Conservation (phyloP, 1,140 invertebrate species). For the Drosophila orena region DNA sequence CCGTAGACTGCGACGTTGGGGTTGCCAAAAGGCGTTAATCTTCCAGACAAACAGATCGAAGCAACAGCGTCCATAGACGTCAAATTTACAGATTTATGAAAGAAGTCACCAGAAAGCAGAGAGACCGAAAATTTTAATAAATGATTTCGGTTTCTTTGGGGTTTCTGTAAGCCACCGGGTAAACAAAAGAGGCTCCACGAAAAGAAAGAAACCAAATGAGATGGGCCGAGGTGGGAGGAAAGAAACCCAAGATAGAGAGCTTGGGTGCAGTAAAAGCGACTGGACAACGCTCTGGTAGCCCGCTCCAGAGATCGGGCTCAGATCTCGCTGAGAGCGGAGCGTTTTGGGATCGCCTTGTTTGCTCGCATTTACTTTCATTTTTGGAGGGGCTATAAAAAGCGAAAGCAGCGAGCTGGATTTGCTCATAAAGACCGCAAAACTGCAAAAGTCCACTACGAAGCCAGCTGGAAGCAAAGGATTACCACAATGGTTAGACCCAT, state of each 20-base stretch:
- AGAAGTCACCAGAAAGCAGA: conserved; percentile 58
- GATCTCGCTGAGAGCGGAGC: conserved; percentile 23
- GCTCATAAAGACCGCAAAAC: conserved; percentile 81
- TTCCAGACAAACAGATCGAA: conserved; percentile 46
- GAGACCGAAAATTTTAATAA: conserved; percentile 69
- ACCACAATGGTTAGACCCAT: conserved; percentile 65
- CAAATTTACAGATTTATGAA: conserved; percentile 67
- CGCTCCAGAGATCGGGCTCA: conserved; percentile 14
- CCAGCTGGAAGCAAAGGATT: conserved; percentile 39
- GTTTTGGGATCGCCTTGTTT: conserved; percentile 48
- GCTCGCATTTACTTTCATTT: conserved; percentile 71
- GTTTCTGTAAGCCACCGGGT: conserved; percentile 12
- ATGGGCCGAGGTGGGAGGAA: conserved; percentile 10
- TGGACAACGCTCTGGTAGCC: conserved; percentile 29
- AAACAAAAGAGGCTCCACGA: conserved; percentile 56
- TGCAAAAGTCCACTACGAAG: conserved; percentile 68
- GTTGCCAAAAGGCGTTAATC: conserved; percentile 59
- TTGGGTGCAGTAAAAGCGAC: conserved; percentile 54
- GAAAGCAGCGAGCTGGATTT: conserved; percentile 76
- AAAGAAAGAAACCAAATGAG: conserved; percentile 34
- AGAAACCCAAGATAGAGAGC: conserved; percentile 51
- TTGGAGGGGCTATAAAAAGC: conserved; percentile 74
- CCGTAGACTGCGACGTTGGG: conserved; percentile 12
- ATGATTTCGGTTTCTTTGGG: conserved; percentile 79
- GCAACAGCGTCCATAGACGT: conserved; percentile 11